Evolutionary conservation across 2,113 vertebrate genomes (phyloP).

Genomic region (Dendropsophus ebraccatus): DNA sequence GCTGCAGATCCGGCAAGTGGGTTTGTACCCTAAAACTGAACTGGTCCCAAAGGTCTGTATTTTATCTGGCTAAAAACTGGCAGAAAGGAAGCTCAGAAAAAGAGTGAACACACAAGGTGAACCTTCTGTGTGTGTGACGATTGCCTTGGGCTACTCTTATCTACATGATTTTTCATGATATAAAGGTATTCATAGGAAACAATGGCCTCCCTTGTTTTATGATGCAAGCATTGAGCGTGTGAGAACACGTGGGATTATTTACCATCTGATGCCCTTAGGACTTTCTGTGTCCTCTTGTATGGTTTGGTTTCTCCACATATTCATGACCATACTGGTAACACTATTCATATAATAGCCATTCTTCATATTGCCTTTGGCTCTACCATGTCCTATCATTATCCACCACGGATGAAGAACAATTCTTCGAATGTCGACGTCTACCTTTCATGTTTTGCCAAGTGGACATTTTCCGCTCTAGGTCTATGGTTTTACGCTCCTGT

Average conservation of each 20-base stretch:
- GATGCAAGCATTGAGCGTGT: background rate
- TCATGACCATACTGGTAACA: constrained; percentile 3
- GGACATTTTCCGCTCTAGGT: background rate
- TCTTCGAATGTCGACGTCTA: background rate
- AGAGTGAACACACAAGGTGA: background rate
- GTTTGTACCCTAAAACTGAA: too few relatives aligned
- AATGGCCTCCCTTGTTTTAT: constrained; percentile 9
- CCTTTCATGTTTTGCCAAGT: background rate
- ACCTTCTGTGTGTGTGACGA: background rate
- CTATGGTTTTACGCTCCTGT: background rate
- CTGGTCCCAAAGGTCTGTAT: too few relatives aligned
- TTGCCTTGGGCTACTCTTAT: background rate
- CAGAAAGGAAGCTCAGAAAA: background rate
- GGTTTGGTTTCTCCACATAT: background rate
- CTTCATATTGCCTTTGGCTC: constrained; percentile 22
- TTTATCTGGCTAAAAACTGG: too few relatives aligned
- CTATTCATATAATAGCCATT: background rate
- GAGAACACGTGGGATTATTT: constrained; percentile 44
- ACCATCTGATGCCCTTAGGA: constrained; percentile 20
- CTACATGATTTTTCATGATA: constrained; percentile 21
- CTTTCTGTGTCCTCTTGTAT: background rate
- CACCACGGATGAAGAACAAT: background rate
- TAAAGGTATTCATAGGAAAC: constrained; percentile 4
- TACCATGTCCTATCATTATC: background rate
- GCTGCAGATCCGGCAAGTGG: too few relatives aligned